phyloP scores from a whole-genome alignment of 2,797 vertebrate species.

The Enteromius radiatus region DNA sequence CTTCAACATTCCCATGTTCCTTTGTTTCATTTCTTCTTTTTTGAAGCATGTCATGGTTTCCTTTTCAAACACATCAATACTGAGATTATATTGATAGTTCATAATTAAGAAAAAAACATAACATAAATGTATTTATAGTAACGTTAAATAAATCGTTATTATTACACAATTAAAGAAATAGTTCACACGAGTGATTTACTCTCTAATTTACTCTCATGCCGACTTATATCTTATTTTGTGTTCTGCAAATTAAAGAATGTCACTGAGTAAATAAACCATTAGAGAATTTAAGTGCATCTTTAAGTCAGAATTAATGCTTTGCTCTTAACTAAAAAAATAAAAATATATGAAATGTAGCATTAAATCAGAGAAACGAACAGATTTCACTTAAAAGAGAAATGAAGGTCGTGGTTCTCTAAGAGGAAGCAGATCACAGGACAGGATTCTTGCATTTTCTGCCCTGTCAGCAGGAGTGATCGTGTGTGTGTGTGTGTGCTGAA shows the following conservation, averaged over 20 bases:
- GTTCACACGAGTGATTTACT: neutral
- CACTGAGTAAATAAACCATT: neutral
- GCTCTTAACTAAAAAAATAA: neutral
- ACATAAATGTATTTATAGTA: neutral
- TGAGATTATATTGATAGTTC: neutral
- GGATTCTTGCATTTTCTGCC: conserved; percentile 34
- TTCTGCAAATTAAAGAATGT: neutral
- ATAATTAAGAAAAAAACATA: neutral
- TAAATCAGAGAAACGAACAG: neutral
- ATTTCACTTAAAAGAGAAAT: neutral
- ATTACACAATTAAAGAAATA: neutral
- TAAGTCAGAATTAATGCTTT: neutral
- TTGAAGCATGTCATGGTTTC: conserved; percentile 11
- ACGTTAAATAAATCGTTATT: neutral
- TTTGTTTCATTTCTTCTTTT: conserved; percentile 29
- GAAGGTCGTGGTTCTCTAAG: neutral
- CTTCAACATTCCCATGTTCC: conserved; percentile 8
- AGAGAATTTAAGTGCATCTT: neutral
- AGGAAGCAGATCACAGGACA: conserved; percentile 28
- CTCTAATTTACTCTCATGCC: too few species aligned
- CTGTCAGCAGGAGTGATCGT: conserved; percentile 12
- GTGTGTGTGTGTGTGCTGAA: conserved; percentile 16
- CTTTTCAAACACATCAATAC: neutral
- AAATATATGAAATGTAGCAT: conserved; percentile 20
- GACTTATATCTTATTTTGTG: neutral